These are phyloP conservation scores for Genyomyrus donnyi DNA, from an alignment of 2,113 vertebrate species.

Conservation along the genomic window DNA sequence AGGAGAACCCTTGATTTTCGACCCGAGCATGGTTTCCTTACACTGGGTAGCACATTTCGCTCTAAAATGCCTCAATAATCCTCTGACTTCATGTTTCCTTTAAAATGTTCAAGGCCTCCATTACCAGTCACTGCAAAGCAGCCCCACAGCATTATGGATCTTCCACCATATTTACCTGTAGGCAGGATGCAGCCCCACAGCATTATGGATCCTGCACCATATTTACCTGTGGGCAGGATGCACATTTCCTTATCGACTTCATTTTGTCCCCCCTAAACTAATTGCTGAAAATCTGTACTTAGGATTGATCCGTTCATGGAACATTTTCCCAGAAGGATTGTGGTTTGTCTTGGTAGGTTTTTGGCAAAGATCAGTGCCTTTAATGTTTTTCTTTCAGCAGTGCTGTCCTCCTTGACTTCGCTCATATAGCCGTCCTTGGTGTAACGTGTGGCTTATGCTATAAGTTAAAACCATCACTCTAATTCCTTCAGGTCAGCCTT, in stretches of 20 bases:
- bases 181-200: neutral
- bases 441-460: neutral
- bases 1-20: neutral
- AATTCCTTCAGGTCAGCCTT: neutral
- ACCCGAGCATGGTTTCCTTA: neutral
- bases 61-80: neutral
- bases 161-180: neutral
- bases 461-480: neutral
- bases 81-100: neutral
- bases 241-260: neutral
- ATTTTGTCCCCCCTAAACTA: neutral
- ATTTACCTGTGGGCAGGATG: neutral
- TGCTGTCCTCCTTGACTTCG: neutral
- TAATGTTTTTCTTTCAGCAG: neutral
- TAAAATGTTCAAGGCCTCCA: neutral
- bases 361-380: neutral
- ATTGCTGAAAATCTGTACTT: neutral
- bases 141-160: neutral
- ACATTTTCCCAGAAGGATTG: neutral
- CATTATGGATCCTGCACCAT: neutral
- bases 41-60: neutral
- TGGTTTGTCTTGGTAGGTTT: neutral
- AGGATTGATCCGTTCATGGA: neutral
- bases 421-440: neutral
- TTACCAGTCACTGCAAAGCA: neutral